Conservation (phyloP, 2,888 invertebrate species). For the Pristionchus fissidentatus region DNA sequence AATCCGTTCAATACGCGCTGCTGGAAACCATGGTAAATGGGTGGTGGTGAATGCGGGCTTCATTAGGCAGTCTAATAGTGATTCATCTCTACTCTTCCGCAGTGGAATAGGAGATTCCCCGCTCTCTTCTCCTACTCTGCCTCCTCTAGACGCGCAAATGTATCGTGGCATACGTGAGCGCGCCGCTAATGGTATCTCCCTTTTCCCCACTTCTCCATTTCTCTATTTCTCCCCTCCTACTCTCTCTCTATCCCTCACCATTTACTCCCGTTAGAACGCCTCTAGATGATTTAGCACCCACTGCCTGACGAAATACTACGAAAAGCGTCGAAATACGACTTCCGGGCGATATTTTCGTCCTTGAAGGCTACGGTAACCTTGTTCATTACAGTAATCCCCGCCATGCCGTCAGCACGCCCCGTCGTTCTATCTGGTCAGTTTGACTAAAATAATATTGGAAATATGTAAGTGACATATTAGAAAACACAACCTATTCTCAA, state of each 20-base stretch:
- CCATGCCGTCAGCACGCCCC: constrained; percentile 17
- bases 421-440: constrained; percentile 43
- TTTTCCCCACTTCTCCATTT: not conserved
- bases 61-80: not conserved
- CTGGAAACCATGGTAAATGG: no score
- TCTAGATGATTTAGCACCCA: no score
- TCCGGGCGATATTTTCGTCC: not conserved
- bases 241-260: not conserved
- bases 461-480: no score
- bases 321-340: not conserved
- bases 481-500: no score
- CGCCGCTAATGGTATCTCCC: constrained; percentile 24
- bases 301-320: no score
- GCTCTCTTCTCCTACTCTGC: not conserved
- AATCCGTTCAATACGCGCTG: no score
- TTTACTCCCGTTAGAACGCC: no score
- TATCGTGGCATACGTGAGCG: constrained; percentile 15
- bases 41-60: no score
- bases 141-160: not conserved
- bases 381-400: constrained; percentile 14
- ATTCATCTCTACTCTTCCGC: constrained; percentile 20
- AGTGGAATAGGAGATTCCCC: constrained; percentile 23
- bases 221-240: not conserved
- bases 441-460: no score
- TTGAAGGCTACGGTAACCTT: not conserved